Conservation (phyloP, 1,140 invertebrate genomes). For the Notospermus geniculatus region DNA sequence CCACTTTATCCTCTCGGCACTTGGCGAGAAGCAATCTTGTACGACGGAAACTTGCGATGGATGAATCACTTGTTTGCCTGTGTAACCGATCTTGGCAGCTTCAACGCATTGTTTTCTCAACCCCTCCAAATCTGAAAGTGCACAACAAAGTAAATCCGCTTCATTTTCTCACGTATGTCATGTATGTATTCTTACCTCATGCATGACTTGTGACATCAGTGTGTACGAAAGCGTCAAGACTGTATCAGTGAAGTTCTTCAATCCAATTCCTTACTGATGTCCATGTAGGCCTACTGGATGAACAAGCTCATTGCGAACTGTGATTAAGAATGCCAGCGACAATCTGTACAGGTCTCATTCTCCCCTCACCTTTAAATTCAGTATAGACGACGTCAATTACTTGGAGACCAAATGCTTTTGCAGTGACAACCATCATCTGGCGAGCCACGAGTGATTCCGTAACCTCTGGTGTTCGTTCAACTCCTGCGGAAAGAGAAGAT, state of each 20-base stretch:
- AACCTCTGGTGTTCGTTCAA: slow-evolving; percentile 61
- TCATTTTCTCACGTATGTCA: too few relatives aligned
- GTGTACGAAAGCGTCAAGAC: too few relatives aligned
- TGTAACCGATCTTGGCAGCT: slow-evolving; percentile 68
- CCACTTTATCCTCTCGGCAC: slow-evolving; percentile 63
- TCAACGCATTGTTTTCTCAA: slow-evolving; percentile 60
- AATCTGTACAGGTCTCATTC: too few relatives aligned
- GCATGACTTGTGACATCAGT: too few relatives aligned
- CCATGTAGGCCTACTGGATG: too few relatives aligned
- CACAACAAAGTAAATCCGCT: too few relatives aligned
- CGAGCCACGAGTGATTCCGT: slow-evolving; percentile 65
- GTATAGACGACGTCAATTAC: slow-evolving; percentile 74
- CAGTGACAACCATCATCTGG: slow-evolving; percentile 66
- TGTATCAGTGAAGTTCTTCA: too few relatives aligned
- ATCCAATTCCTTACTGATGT: too few relatives aligned
- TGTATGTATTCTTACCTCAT: too few relatives aligned
- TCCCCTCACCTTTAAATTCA: slow-evolving; percentile 64
- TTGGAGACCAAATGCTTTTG: slow-evolving; percentile 69
- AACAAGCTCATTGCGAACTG: too few relatives aligned
- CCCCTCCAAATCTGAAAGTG: slow-evolving; percentile 58
- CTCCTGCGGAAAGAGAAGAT: slow-evolving; percentile 53
- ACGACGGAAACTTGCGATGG: slow-evolving; percentile 66
- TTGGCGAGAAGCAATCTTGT: slow-evolving; percentile 65
- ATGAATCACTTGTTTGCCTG: slow-evolving; percentile 74
- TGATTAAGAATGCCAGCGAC: too few relatives aligned